Evolutionary conservation across 1,140 invertebrate species (phyloP), one percentile per base, ranked within the genome.

Genomic region (Ceratina australensis): DNA sequence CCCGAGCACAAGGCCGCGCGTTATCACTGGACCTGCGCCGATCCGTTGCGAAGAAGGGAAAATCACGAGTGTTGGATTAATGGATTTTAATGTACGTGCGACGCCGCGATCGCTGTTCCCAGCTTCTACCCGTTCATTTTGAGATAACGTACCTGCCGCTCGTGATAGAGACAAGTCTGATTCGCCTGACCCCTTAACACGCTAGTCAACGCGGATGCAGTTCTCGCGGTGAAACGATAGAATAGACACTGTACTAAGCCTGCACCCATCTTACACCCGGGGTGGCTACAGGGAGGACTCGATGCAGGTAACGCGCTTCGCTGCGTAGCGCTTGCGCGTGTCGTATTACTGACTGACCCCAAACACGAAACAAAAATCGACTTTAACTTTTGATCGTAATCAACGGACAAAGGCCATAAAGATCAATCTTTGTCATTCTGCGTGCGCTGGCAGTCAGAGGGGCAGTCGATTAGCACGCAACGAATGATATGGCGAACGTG

Each of bases 191-290:
- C 5, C 42, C 33, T 65, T 13, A 56, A 20, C 57, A 16, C 60
- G 12, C 47, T 59, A 24, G 24, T 15, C 16, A 78, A 18, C 2
- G 26, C 15, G 3, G 60, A 57, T 4, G 56, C 13, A 22, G 8
- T 63, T 64, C 71, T 78, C 16, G 28, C 10, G 18, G 71, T 66
- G 15, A 81, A 59, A 33, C 73, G 72, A 18, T 57, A 68, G 10
- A 85, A 49, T 22, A 85, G 50, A 63, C 82, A 83, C 74, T 80
- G 50, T 71, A 76, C 65, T 67, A 49, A 72, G 63, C 71, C 59
- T 67, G 82, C 79, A 71, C 65, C 79, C 83, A 85, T 85, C 26
- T 59, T 78, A 84, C 33, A 42, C 28, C 65, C 72, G 52, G 59
- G 50, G 78, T 24, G 33, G 24, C 28, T 42, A 26, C 59, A 49